These are phyloP conservation scores for Diabrotica undecimpunctata DNA, from an alignment of 1,140 invertebrate genomes.

Conservation along the genomic window DNA sequence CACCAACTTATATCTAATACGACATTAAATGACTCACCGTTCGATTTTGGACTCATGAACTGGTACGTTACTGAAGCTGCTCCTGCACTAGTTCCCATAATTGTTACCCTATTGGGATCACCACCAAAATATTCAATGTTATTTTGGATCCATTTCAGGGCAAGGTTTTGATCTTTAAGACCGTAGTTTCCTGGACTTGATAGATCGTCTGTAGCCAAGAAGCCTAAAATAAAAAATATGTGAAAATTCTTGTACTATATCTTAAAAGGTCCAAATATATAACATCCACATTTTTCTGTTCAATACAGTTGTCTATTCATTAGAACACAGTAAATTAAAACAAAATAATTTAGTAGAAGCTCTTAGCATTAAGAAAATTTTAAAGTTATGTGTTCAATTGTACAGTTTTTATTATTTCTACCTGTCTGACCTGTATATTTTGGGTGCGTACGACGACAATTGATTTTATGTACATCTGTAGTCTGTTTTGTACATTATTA, in stretches of 20 bases:
- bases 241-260: neutral
- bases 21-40: neutral
- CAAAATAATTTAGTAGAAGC: neutral
- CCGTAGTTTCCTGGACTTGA: constrained; percentile 19
- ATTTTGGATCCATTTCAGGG: constrained; percentile 15
- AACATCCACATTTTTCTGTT: neutral
- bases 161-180: constrained; percentile 16
- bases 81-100: constrained; percentile 21
- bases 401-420: too few relatives aligned
- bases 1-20: too few relatives aligned
- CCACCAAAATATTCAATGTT: constrained; percentile 5
- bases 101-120: constrained; percentile 21
- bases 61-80: constrained; percentile 14
- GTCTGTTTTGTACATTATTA: too few relatives aligned
- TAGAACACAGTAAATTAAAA: too few relatives aligned
- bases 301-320: too few relatives aligned
- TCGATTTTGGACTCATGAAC: constrained; percentile 4
- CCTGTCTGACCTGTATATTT: too few relatives aligned
- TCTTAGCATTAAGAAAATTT: too few relatives aligned
- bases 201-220: constrained; percentile 17
- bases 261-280: neutral
- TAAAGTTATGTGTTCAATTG: too few relatives aligned
- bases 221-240: constrained; percentile 10
- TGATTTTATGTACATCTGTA: too few relatives aligned
- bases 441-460: too few relatives aligned